Evolutionary conservation across 2,113 vertebrate genomes (phyloP).

Genomic region (Marmota flaviventris): DNA sequence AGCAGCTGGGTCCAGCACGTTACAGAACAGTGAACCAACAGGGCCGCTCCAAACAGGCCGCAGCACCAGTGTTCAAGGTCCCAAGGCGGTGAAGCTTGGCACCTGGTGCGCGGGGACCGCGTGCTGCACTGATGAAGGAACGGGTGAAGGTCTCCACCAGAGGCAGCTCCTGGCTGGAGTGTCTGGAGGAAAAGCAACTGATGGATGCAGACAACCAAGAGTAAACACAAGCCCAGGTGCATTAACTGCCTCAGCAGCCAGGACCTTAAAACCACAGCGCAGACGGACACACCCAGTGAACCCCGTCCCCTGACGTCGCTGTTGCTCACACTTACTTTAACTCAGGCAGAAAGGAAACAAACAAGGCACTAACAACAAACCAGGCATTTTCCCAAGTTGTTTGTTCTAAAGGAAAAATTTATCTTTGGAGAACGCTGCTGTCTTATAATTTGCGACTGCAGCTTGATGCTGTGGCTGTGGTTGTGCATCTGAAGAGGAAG

Average conservation of each 20-base stretch:
- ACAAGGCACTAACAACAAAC: not conserved
- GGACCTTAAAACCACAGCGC: not conserved
- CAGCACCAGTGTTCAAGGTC: accelerated
- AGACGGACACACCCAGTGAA: not conserved
- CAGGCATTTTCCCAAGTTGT: not conserved
- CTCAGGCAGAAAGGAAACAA: not conserved
- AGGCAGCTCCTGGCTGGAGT: not conserved
- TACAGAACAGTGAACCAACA: not conserved
- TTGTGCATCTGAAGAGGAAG: not conserved
- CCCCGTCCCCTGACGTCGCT: accelerated
- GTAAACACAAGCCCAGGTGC: not conserved
- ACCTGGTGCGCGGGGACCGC: accelerated
- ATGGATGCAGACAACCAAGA: not conserved
- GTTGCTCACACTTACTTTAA: not conserved
- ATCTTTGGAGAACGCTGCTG: not conserved
- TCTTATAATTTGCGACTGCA: no score
- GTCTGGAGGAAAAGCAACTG: not conserved
- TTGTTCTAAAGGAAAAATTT: not conserved
- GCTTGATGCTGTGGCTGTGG: not conserved
- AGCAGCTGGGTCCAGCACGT: no score
- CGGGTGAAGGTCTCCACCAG: accelerated
- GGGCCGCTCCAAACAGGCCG: accelerated
- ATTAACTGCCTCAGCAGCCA: not conserved
- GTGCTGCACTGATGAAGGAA: accelerated
- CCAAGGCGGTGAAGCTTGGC: accelerated